phyloP scores from a whole-genome alignment of 1,140 invertebrate genomes.

The Caenorhabditis latens region DNA sequence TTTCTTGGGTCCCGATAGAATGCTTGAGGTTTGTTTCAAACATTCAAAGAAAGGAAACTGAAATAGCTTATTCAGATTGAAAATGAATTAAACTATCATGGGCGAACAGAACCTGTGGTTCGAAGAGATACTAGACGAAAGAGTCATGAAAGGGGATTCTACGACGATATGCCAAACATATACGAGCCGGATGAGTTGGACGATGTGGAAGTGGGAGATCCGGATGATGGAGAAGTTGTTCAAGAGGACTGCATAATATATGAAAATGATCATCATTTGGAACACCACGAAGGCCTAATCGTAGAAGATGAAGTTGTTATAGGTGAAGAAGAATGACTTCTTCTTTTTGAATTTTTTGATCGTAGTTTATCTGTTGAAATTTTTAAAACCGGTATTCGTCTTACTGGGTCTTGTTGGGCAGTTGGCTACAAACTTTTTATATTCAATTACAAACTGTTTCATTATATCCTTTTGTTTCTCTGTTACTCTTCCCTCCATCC shows the following conservation, averaged over 20 bases:
- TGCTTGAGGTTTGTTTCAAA: background rate
- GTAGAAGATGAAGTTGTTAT: constrained; percentile 19
- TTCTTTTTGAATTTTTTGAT: background rate
- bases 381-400: constrained; percentile 17
- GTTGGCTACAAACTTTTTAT: background rate
- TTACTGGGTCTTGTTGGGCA: background rate
- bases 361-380: background rate
- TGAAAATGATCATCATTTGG: constrained; percentile 13
- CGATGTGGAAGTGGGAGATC: background rate
- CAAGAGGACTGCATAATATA: constrained; percentile 39
- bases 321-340: background rate
- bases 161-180: constrained; percentile 38
- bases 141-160: background rate
- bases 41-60: background rate
- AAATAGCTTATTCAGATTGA: background rate
- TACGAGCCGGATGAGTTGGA: background rate
- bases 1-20: background rate
- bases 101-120: background rate
- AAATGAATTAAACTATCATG: constrained; percentile 30
- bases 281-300: background rate
- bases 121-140: background rate
- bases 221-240: background rate
- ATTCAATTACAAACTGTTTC: background rate
- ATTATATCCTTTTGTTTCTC: constrained; percentile 82
- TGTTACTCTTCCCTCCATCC: background rate